A percentile compares a stretch with the other conserved stretches of the same genome.
phyloP scores from a whole-genome alignment of 2,797 vertebrate species.

The Myoxocephalus aenaeus region DNA sequence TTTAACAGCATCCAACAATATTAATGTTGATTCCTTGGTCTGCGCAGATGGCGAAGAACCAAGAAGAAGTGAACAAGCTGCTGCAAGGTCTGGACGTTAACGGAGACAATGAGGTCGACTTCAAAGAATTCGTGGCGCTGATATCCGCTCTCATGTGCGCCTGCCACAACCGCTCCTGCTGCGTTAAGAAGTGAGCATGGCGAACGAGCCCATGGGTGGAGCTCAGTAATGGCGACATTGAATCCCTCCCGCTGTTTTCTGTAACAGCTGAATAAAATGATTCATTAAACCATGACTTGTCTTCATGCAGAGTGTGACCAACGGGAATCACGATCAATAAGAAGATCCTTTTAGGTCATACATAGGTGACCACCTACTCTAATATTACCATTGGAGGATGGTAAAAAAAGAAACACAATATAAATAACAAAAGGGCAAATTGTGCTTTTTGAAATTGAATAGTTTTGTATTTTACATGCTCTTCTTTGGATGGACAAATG shows the following conservation, averaged over 20 bases:
- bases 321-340: neutral
- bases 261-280: slow-evolving; percentile 42
- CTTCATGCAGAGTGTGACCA: neutral
- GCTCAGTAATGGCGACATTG: accelerated
- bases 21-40: neutral
- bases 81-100: slow-evolving; percentile 81
- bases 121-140: slow-evolving; percentile 82
- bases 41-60: slow-evolving; percentile 71
- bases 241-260: neutral
- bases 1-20: neutral
- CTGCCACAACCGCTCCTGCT: slow-evolving; percentile 66
- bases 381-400: neutral
- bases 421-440: neutral
- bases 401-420: neutral
- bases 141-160: slow-evolving; percentile 70
- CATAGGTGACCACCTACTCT: too few species aligned
- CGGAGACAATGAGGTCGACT: slow-evolving; percentile 79
- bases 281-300: neutral
- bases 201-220: neutral
- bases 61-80: slow-evolving; percentile 59
- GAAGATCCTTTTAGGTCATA: neutral
- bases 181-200: slow-evolving; percentile 53
- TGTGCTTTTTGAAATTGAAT: neutral
- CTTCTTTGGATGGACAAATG: neutral
- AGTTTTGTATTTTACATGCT: neutral